Conservation (phyloP, 2,113 vertebrate species). For the Rousettus leschenaultii region DNA sequence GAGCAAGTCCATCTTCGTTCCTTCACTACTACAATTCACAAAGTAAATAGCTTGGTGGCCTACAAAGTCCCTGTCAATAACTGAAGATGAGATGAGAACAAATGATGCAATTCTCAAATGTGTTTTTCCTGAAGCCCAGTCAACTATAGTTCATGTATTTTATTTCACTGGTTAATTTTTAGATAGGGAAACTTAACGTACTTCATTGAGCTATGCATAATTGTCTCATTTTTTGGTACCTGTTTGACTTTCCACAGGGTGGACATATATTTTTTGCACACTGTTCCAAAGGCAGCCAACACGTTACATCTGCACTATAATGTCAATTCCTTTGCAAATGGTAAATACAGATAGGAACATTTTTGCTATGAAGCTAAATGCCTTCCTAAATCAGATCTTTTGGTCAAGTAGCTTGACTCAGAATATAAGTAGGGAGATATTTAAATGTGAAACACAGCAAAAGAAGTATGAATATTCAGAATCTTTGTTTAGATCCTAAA, state of each 20-base stretch:
- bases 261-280: neutral
- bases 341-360: neutral
- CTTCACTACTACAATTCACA: slow-evolving; percentile 97
- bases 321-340: neutral
- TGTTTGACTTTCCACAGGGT: neutral
- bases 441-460: neutral
- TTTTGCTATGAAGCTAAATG: neutral
- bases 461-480: neutral
- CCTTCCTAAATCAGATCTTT: neutral
- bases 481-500: slow-evolving; percentile 9
- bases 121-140: slow-evolving; percentile 30
- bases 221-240: neutral
- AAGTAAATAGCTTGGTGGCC: slow-evolving; percentile 94
- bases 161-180: neutral
- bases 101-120: neutral
- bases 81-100: slow-evolving; percentile 21
- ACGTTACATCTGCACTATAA: neutral
- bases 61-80: slow-evolving; percentile 82
- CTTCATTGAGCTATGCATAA: neutral
- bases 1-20: slow-evolving; percentile 95
- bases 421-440: neutral
- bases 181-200: neutral
- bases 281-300: neutral
- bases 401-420: neutral
- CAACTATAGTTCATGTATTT: neutral